A percentile compares a stretch with the other conserved stretches of the same genome.
Conservation (phyloP, 2,113 vertebrate species). For the Percina caprodes region DNA sequence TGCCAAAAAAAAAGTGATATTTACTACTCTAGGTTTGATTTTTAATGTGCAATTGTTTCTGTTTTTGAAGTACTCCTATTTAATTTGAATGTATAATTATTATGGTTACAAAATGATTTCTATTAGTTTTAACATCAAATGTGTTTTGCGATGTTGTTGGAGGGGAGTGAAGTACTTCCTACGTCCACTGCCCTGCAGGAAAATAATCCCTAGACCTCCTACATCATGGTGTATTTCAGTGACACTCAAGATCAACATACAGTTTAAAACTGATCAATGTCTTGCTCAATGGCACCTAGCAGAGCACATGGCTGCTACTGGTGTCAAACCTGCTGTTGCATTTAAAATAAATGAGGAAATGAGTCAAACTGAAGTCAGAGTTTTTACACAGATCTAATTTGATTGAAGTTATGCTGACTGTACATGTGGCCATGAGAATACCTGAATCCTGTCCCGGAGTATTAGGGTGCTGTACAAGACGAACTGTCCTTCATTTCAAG, state of each 20-base stretch:
- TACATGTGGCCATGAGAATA: too few species aligned
- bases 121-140: not conserved
- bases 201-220: not conserved
- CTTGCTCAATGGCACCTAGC: slow-evolving; percentile 28
- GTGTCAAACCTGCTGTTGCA: slow-evolving; percentile 47
- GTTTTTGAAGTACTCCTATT: slow-evolving; percentile 8
- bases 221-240: slow-evolving; percentile 3
- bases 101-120: not conserved
- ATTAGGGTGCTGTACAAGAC: too few species aligned
- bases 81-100: not conserved
- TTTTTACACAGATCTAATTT: slow-evolving; percentile 1
- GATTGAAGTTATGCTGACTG: too few species aligned
- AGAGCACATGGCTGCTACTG: slow-evolving; percentile 24
- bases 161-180: slow-evolving; percentile 10
- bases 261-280: slow-evolving; percentile 19
- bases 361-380: not conserved
- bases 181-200: slow-evolving; percentile 9
- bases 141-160: not conserved
- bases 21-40: not conserved
- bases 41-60: slow-evolving; percentile 23
- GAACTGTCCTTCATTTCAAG: too few species aligned
- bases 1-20: slow-evolving; percentile 21
- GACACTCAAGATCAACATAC: slow-evolving; percentile 1
- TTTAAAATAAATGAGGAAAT: slow-evolving; percentile 51
- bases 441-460: too few species aligned